A percentile compares a stretch with the other conserved stretches of the same genome.
Conservation (phyloP, 2,797 vertebrate genomes). For the Malurus splendens region DNA sequence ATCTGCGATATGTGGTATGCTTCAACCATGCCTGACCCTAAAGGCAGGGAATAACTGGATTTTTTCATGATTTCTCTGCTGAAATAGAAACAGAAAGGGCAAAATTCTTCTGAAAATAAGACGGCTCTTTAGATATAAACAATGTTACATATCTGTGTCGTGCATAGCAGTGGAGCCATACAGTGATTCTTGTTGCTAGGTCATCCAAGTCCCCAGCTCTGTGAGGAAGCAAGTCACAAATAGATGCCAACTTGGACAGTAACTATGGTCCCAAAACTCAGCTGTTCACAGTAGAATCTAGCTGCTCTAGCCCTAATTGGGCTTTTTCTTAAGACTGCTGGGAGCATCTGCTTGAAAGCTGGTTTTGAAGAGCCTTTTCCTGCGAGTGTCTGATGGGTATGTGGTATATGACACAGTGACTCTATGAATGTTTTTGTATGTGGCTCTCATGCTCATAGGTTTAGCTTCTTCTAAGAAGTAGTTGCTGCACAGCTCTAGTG, state of each 20-base stretch:
- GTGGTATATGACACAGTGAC: neutral
- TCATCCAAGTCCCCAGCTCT: neutral
- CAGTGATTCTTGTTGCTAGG: neutral
- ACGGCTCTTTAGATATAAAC: neutral
- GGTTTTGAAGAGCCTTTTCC: neutral
- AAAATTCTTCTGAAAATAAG: neutral
- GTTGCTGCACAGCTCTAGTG: accelerated
- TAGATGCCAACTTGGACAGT: neutral
- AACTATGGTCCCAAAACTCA: neutral
- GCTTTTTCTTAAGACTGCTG: neutral
- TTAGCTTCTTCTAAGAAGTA: neutral
- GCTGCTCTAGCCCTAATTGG: neutral
- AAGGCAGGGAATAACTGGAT: accelerated
- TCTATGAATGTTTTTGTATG: neutral
- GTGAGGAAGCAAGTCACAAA: neutral
- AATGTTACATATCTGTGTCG: neutral
- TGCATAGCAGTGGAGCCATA: neutral
- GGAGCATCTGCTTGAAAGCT: neutral
- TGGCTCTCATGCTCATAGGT: neutral
- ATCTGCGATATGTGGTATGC: neutral
- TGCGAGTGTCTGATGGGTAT: neutral
- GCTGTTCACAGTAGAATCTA: accelerated
- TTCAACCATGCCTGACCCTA: neutral
- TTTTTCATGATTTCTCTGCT: neutral
- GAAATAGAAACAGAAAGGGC: neutral